phyloP scores from a whole-genome alignment of 2,888 invertebrate genomes.

The Tineola bisselliella region DNA sequence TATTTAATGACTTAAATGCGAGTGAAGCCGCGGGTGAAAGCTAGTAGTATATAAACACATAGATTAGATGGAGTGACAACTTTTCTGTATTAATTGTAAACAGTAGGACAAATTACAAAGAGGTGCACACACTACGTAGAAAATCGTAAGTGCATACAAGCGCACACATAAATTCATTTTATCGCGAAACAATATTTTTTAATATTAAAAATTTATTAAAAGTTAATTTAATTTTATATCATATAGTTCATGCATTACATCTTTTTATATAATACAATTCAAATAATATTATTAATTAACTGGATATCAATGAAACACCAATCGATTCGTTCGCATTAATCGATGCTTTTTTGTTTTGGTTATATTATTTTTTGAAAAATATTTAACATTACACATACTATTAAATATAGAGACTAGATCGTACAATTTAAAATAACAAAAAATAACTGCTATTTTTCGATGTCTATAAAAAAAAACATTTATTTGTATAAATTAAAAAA shows the following conservation, averaged over 20 bases:
- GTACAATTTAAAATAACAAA: background rate
- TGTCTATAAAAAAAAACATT: background rate
- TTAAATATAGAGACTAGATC: background rate
- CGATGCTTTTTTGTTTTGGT: no score
- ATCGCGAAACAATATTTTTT: background rate
- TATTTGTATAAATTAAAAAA: background rate
- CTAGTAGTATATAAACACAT: no score
- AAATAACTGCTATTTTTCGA: background rate
- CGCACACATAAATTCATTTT: background rate
- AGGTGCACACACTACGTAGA: background rate
- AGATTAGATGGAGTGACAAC: background rate
- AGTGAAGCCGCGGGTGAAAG: no score
- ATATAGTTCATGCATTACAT: no score
- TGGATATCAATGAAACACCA: no score
- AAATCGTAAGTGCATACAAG: constrained; percentile 6
- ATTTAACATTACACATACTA: background rate
- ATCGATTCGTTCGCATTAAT: no score
- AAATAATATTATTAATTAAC: no score
- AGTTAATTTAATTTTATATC: no score
- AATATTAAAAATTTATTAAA: no score
- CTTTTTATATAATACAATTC: no score
- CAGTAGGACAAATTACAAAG: background rate
- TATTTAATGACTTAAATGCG: no score
- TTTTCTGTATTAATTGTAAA: background rate
- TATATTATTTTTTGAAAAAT: no score